Conservation (phyloP, 2,888 invertebrate species). For the Watsonalla binaria region DNA sequence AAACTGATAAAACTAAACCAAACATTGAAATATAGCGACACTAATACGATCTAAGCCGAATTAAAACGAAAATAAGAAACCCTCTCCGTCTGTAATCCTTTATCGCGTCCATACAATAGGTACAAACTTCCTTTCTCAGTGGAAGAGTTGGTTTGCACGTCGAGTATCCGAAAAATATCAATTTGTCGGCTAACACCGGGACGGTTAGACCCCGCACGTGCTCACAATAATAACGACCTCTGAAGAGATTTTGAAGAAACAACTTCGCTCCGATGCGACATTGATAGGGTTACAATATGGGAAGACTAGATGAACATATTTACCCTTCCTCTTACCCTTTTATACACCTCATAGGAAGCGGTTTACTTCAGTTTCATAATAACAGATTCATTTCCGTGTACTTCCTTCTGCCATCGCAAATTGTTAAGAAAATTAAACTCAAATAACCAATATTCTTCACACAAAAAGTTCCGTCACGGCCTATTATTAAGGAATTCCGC, state of each 20-base stretch:
- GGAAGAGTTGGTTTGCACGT: slow-evolving; percentile 39
- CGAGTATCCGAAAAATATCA: slow-evolving; percentile 65
- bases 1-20: too few species aligned
- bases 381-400: neutral
- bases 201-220: slow-evolving; percentile 53
- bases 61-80: neutral
- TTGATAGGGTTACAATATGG: slow-evolving; percentile 33
- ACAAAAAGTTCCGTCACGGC: neutral
- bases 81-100: neutral
- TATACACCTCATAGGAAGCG: too few species aligned
- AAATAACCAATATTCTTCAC: neutral
- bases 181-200: slow-evolving; percentile 59
- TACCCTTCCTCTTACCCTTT: neutral
- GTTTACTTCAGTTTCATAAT: neutral
- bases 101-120: slow-evolving; percentile 8
- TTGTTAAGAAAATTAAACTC: neutral
- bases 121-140: slow-evolving; percentile 14
- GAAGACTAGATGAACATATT: slow-evolving; percentile 24
- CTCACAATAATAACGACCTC: slow-evolving; percentile 37
- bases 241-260: slow-evolving; percentile 46
- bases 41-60: too few species aligned
- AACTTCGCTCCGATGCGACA: slow-evolving; percentile 31
- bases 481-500: neutral
- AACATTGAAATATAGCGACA: too few species aligned
- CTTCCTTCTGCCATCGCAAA: too few species aligned